These are phyloP conservation scores for Stenolophus ochropezus DNA, from an alignment of 2,888 invertebrate species.

Conservation along the genomic window DNA sequence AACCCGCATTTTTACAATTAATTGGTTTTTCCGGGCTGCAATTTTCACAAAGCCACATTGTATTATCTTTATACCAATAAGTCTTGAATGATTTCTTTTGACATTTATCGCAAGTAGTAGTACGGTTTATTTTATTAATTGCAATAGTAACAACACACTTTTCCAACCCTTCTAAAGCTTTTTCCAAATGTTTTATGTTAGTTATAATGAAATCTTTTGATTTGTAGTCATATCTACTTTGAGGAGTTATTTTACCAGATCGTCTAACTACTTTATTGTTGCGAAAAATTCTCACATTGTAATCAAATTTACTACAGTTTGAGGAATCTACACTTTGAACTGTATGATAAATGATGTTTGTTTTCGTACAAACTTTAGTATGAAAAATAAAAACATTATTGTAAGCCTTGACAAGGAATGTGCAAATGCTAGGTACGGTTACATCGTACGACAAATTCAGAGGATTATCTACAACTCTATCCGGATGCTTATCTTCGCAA, in stretches of 20 bases:
- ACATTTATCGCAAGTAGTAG: not conserved
- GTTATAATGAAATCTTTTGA: not conserved
- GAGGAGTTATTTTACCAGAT: not conserved
- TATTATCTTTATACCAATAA: constrained; percentile 10
- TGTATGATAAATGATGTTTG: not conserved
- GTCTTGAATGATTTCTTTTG: not conserved
- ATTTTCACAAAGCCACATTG: not conserved
- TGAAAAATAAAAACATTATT: constrained; percentile 12
- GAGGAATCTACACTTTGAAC: not conserved
- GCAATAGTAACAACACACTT: constrained; percentile 4
- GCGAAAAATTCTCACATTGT: not conserved
- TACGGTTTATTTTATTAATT: constrained; percentile 1
- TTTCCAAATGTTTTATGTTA: constrained; percentile 12
- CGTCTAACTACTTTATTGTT: not conserved
- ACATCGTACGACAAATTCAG: not conserved
- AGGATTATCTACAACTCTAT: not conserved
- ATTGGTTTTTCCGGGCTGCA: constrained; percentile 11
- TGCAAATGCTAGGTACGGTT: not conserved
- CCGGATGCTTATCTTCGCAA: not conserved
- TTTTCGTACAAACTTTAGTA: not conserved
- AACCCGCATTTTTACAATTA: not conserved
- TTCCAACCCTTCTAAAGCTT: not conserved
- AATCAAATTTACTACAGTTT: not conserved
- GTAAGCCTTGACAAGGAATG: not conserved
- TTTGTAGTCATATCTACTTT: not conserved